Conservation (phyloP, 2,797 vertebrate genomes). For the Argentina silus region DNA sequence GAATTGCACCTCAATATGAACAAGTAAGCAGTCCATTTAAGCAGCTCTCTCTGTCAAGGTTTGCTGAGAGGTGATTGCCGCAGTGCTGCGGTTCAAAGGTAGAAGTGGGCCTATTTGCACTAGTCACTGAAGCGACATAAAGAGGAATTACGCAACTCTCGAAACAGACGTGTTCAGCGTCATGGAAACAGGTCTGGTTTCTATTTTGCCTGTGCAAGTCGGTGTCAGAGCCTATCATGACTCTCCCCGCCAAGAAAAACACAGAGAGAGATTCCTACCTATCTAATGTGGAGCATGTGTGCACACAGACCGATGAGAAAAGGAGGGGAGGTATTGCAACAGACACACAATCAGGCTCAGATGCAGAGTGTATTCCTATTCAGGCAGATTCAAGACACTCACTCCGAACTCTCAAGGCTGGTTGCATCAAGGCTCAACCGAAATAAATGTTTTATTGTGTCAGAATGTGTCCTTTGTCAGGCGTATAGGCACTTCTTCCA, state of each 20-base stretch:
- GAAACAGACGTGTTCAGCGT: conserved; percentile 37
- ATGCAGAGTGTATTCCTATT: conserved; percentile 39
- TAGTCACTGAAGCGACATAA: conserved; percentile 25
- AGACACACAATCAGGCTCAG: conserved; percentile 33
- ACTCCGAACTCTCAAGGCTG: not conserved
- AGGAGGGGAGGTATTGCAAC: conserved; percentile 28
- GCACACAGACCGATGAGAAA: conserved; percentile 28
- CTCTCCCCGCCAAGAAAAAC: conserved; percentile 48
- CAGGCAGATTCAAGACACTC: conserved; percentile 13
- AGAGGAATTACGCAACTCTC: conserved; percentile 42
- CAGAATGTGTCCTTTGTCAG: not conserved
- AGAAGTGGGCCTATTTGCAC: conserved; percentile 38
- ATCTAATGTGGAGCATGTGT: conserved; percentile 30
- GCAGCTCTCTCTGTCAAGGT: conserved; percentile 14
- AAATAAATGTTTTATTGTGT: not conserved
- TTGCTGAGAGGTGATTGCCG: conserved; percentile 18
- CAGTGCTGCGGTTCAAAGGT: conserved; percentile 34
- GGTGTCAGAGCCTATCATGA: conserved; percentile 45
- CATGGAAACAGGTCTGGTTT: conserved; percentile 60
- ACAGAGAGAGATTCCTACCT: conserved; percentile 29
- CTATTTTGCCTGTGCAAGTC: conserved; percentile 45
- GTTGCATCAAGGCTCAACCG: not conserved
- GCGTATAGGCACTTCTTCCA: not conserved
- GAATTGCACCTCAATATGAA: conserved; percentile 22
- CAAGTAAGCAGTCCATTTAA: not conserved